Evolutionary conservation across 2,888 invertebrate species (phyloP), one percentile per base, ranked within the genome.

Genomic region (Suillia variegata): DNA sequence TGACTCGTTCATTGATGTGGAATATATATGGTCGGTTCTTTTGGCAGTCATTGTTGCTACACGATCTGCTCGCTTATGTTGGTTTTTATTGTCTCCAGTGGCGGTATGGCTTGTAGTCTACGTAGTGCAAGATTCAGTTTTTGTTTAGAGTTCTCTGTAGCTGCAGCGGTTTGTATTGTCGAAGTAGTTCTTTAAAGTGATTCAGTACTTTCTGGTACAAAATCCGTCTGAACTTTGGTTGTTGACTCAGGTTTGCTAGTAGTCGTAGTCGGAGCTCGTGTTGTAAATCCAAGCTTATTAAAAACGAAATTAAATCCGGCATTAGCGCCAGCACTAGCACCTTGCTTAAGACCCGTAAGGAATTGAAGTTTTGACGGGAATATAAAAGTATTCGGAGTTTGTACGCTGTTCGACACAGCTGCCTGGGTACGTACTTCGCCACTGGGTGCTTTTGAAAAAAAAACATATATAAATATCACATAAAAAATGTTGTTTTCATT

Each of bases 321-420:
- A 22, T 24, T 18, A 10, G 1, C 22, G 15, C 22, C 50, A 24
- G 52, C 45, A 13, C n/a, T n/a, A n/a, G n/a, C n/a, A 12, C 31
- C 31, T 15, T 59, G 51, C 18, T 61, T 49, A 2, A 62, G 47
- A 13, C 50, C 38, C 1, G 54, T 45, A 17, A 64, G 31, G 4
- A 64, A 57, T 20, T 47, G 45, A 17, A 64, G 33, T 49, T 64
- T 64, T 1, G 31, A 24, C 8, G 50, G 34, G 26, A 64, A 50
- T 8, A 62, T 34, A n/a, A n/a, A n/a, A n/a, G n/a, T n/a, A 15
- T 51, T 34, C 5, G 51, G 21, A 5, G 56, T 24, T 15, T 55
- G 54, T 8, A 49, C 15, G 10, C 12, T 54, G 18, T 20, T 45
- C 2, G 33, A n/a, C n/a, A 26, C 34, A 8, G 54, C 24, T 4